phyloP scores from a whole-genome alignment of 1,140 invertebrate genomes.

The Drosophila ironensis region DNA sequence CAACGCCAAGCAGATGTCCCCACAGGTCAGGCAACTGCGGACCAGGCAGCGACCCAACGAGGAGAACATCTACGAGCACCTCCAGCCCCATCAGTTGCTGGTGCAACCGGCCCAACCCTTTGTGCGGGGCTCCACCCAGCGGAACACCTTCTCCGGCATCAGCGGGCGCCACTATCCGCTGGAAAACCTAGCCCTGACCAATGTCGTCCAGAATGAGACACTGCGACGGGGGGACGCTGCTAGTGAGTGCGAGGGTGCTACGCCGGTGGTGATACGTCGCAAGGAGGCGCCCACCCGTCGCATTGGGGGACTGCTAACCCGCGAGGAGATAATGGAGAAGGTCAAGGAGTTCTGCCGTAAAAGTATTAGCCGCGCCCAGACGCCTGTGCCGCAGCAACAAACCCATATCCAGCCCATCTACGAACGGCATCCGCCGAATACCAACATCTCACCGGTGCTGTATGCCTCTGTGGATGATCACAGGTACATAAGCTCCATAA shows the following conservation, averaged over 20 bases:
- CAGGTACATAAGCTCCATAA: slow-evolving; percentile 1
- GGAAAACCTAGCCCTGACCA: slow-evolving; percentile 38
- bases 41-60: slow-evolving; percentile 17
- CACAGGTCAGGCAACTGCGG: too few relatives aligned
- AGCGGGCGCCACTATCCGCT: slow-evolving; percentile 49
- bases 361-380: too few relatives aligned
- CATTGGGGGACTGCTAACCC: slow-evolving; percentile 67
- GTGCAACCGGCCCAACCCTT: slow-evolving; percentile 28
- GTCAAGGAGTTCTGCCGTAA: slow-evolving; percentile 80
- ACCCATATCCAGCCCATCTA: slow-evolving; percentile 51
- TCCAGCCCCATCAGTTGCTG: slow-evolving; percentile 35
- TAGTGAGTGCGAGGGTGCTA: slow-evolving; percentile 47
- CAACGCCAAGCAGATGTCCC: slow-evolving; percentile 4
- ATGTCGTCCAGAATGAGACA: neutral
- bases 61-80: slow-evolving; percentile 75
- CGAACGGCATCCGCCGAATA: slow-evolving; percentile 24
- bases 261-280: slow-evolving; percentile 60
- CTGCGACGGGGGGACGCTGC: slow-evolving; percentile 50
- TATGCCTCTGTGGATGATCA: slow-evolving; percentile 70
- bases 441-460: slow-evolving; percentile 74
- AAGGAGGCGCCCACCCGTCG: slow-evolving; percentile 35
- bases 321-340: slow-evolving; percentile 78
- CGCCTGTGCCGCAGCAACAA: too few relatives aligned
- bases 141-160: slow-evolving; percentile 70
- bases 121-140: slow-evolving; percentile 64